Conservation (phyloP, 2,797 vertebrate species). For the Sciurus carolinensis region DNA sequence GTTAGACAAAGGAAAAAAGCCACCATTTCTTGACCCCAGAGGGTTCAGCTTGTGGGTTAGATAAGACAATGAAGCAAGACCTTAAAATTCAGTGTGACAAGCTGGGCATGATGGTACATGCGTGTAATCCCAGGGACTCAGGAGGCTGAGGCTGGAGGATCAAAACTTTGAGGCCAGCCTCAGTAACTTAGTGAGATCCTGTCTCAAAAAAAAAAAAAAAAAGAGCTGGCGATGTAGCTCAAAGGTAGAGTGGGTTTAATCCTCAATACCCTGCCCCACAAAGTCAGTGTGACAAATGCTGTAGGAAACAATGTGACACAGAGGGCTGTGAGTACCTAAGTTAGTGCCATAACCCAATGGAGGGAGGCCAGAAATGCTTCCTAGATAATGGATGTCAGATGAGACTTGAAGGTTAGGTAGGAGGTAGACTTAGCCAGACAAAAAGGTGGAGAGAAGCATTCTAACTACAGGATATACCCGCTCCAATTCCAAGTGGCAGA, state of each 20-base stretch:
- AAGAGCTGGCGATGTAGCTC: too few relatives aligned
- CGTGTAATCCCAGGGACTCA: not conserved
- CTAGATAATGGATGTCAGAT: conserved; percentile 11
- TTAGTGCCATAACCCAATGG: not conserved
- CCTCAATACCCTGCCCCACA: not conserved
- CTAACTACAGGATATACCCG: not conserved
- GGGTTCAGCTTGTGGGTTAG: conserved; percentile 33
- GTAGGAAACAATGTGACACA: not conserved
- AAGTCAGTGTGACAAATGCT: not conserved
- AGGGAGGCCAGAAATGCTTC: conserved; percentile 15
- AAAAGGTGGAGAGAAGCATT: conserved; percentile 40
- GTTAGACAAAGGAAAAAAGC: conserved; percentile 48
- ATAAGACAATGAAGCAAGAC: not conserved
- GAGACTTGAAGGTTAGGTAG: conserved; percentile 40
- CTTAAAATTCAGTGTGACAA: not conserved
- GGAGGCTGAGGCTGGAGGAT: not conserved
- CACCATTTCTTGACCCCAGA: not conserved
- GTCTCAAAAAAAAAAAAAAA: not conserved
- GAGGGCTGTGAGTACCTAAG: not conserved
- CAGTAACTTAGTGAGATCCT: not conserved
- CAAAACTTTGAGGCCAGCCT: not conserved
- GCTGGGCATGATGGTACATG: not conserved
- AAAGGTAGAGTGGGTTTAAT: not conserved
- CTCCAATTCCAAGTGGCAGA: not conserved
- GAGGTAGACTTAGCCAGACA: conserved; percentile 2